Conservation (phyloP, 2,797 vertebrate genomes). For the Zalophus californianus region DNA sequence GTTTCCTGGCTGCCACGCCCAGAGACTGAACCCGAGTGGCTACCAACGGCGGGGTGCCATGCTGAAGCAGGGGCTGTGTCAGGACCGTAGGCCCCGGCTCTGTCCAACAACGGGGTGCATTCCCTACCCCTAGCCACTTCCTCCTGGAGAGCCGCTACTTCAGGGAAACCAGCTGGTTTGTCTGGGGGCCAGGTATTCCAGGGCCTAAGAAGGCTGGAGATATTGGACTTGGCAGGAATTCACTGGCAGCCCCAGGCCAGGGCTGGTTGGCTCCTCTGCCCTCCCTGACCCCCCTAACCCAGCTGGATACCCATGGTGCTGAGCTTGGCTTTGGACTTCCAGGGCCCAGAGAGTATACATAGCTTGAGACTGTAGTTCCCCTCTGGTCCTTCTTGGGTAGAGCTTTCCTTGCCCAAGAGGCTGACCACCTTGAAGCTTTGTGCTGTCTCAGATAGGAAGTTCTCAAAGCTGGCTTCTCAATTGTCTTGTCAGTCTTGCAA, state of each 20-base stretch:
- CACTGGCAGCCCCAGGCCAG: not conserved
- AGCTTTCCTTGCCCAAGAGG: not conserved
- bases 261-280: slow-evolving; percentile 26
- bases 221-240: slow-evolving; percentile 42
- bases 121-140: not conserved
- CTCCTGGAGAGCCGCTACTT: slow-evolving; percentile 57
- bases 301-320: not conserved
- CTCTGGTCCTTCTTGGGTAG: not conserved
- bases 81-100: not conserved
- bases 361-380: not conserved
- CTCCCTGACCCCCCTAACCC: slow-evolving; percentile 28
- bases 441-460: not conserved
- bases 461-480: not conserved
- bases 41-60: not conserved
- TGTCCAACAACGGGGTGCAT: not conserved
- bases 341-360: not conserved
- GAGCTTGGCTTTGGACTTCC: not conserved
- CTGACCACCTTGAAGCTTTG: slow-evolving; percentile 61
- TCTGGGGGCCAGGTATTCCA: slow-evolving; percentile 8
- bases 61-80: not conserved
- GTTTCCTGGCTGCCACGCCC: slow-evolving; percentile 39
- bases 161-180: slow-evolving; percentile 6
- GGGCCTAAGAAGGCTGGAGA: slow-evolving; percentile 26
- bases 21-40: not conserved
- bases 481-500: slow-evolving; percentile 46